Evolutionary conservation across 1,140 invertebrate species (phyloP), one percentile per base, ranked within the genome.

Genomic region (Hylyphantes graminicola): DNA sequence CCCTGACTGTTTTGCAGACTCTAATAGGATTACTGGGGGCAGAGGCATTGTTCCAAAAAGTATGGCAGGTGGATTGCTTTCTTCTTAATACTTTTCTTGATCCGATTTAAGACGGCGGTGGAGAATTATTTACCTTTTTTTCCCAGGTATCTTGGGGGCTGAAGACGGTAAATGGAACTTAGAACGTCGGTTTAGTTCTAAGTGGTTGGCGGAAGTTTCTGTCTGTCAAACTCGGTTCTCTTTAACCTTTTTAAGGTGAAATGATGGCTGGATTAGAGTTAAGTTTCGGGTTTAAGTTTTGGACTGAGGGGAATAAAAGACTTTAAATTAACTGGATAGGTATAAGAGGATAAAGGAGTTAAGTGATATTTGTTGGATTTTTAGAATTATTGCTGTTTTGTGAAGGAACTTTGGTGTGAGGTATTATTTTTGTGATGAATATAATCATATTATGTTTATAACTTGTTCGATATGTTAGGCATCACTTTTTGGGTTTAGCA

Each of bases 1-100:
- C 35, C 35, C 15, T 21, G n/a, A n/a, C 17, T 50, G 19, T 79
- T 70, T 48, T 57, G 64, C 35, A 51, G 61, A 6, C 64, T 61
- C 11, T 70, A 79, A 79, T 79, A 70, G 55, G 77, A 79, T 79
- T 79, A 79, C 15, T 15, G 77, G 3, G 13, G 35, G 35, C 35
- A 35, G 35, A 35, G 57, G 65, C 9, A 59, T 48, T 79, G 17
- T 70, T 79, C 59, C 48, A 12, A 70, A 59, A 59, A 57, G 64
- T 68, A 59, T 67, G 21, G 61, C 77, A 79, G 77, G 64, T 79
- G 65, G 53, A 78, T 13, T 67, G 53, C 59, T 68, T 67, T 54
- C 55, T 54, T 35, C 35, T 48, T 21, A 55, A 17, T 21, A 13
- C 12, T 72, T 54, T 72, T 51, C 68, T 78, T 78, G 63, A 78